Evolutionary conservation across 1,140 invertebrate genomes (phyloP).

Genomic region (Drosophila bocqueti): DNA sequence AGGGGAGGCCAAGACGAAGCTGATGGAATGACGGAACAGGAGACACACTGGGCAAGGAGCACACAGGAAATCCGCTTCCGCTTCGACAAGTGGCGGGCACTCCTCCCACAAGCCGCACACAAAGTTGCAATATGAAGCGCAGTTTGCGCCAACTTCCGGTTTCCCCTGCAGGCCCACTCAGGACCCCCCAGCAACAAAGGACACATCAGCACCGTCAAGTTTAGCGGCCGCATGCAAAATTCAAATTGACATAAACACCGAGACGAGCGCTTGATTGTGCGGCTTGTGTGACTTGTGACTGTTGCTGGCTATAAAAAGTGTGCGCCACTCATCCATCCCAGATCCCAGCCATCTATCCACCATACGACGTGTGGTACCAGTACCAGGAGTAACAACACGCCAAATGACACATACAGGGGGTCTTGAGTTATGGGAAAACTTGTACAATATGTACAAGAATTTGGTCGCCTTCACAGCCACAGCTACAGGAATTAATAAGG

Average conservation of each 20-base stretch:
- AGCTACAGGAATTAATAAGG: neutral
- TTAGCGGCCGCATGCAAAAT: conserved; percentile 63
- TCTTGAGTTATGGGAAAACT: neutral
- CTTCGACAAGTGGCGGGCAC: conserved; percentile 59
- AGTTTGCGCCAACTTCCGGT: conserved; percentile 69
- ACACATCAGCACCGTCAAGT: conserved; percentile 40
- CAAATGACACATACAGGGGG: conserved; percentile 48
- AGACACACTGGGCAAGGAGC: conserved; percentile 70
- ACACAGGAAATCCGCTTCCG: conserved; percentile 79
- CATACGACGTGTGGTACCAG: conserved; percentile 73
- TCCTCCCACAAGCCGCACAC: conserved; percentile 23
- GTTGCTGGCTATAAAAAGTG: conserved; percentile 75
- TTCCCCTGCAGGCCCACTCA: conserved; percentile 7
- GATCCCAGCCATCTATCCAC: neutral
- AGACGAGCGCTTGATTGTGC: conserved; percentile 72
- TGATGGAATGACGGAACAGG: conserved; percentile 73
- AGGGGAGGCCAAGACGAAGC: conserved; percentile 1
- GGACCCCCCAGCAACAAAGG: conserved; percentile 19
- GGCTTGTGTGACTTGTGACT: conserved; percentile 77
- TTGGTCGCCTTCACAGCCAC: too few relatives aligned
- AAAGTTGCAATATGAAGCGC: conserved; percentile 76
- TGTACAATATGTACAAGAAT: neutral
- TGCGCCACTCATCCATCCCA: conserved; percentile 55
- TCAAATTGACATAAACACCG: conserved; percentile 75
- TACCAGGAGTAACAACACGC: conserved; percentile 41